phyloP scores from a whole-genome alignment of 2,888 invertebrate genomes.

The Calephelis perditalis region DNA sequence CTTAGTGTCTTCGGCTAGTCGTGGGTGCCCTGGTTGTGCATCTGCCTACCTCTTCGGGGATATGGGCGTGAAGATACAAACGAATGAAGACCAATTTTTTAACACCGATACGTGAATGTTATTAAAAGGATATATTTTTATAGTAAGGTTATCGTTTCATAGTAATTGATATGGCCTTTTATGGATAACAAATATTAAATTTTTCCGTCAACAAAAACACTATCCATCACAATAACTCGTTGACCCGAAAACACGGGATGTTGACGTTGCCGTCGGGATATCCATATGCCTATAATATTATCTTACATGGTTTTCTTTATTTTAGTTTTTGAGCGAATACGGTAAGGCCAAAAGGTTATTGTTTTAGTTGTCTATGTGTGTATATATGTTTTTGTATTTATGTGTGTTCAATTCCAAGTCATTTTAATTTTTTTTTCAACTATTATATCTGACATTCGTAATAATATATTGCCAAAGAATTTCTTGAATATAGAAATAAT shows the following conservation, averaged over 20 bases:
- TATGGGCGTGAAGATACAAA: too few species aligned
- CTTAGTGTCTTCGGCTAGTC: too few species aligned
- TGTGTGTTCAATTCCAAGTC: too few species aligned
- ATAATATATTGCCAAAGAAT: too few species aligned
- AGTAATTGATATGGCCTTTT: constrained; percentile 32
- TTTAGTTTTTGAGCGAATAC: neutral
- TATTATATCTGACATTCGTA: too few species aligned
- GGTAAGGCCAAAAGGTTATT: neutral
- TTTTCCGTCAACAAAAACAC: constrained; percentile 35
- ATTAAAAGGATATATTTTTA: constrained; percentile 21
- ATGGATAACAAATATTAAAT: constrained; percentile 39
- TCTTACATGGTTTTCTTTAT: neutral
- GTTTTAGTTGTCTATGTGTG: neutral
- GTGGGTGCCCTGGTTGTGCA: too few species aligned
- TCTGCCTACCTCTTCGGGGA: too few species aligned
- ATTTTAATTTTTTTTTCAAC: too few species aligned
- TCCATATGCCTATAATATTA: neutral
- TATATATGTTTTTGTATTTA: too few species aligned
- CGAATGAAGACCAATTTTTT: neutral
- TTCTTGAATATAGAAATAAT: too few species aligned
- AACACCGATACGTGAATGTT: constrained; percentile 9
- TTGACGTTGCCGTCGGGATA: neutral
- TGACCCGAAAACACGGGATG: constrained; percentile 26
- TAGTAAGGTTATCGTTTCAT: constrained; percentile 22
- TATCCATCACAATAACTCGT: constrained; percentile 32